Evolutionary conservation across 2,113 vertebrate genomes (phyloP).

Genomic region (Meles meles): DNA sequence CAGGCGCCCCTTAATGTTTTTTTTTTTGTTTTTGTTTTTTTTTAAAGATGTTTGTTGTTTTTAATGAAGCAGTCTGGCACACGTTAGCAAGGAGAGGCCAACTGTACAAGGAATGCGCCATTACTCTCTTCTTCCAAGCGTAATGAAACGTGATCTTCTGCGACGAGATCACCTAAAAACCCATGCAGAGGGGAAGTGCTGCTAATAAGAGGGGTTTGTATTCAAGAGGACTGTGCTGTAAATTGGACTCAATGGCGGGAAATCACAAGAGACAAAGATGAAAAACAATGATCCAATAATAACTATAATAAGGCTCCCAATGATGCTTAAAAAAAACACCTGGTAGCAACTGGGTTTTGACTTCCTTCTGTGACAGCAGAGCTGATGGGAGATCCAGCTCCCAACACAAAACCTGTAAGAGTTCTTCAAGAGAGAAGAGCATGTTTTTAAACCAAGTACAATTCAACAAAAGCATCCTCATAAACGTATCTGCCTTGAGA

Average conservation of each 20-base stretch:
- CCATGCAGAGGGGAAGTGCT: not conserved
- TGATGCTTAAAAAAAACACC: not conserved
- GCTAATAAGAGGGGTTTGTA: not conserved
- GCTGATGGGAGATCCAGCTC: not conserved
- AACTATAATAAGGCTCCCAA: not conserved
- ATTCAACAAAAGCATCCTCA: not conserved
- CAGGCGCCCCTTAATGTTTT: no score
- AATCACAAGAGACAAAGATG: not conserved
- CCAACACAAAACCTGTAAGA: not conserved
- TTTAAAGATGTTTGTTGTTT: conserved; percentile 41
- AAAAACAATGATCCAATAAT: not conserved
- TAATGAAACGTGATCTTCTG: conserved; percentile 49
- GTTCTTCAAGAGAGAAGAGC: not conserved
- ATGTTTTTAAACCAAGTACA: not conserved
- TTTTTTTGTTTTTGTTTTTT: no score
- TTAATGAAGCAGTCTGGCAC: conserved; percentile 65
- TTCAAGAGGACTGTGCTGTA: not conserved
- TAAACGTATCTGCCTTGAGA: not conserved
- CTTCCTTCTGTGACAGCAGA: not conserved
- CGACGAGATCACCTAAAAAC: conserved; percentile 18
- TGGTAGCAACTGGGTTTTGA: not conserved
- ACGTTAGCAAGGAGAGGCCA: conserved; percentile 69
- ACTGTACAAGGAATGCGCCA: conserved; percentile 51
- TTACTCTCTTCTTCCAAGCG: conserved; percentile 59
- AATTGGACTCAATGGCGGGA: not conserved